Conservation (phyloP, 2,113 vertebrate species). For the Rhynchomys soricoides region DNA sequence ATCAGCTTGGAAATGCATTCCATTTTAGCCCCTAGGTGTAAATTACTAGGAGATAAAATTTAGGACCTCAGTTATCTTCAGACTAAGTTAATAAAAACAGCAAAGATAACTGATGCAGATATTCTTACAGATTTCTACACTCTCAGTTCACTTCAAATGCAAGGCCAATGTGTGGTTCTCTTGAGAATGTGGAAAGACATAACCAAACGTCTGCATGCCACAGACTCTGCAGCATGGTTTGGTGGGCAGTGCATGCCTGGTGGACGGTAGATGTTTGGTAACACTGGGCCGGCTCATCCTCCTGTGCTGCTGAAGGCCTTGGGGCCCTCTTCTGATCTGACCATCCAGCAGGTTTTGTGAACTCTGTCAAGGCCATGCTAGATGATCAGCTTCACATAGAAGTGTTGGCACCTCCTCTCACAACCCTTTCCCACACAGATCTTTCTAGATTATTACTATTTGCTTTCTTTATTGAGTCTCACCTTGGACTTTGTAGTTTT, state of each 20-base stretch:
- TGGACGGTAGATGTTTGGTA: not conserved
- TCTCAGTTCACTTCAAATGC: not conserved
- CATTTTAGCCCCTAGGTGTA: conserved; percentile 25
- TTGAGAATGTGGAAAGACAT: not conserved
- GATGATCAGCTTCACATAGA: not conserved
- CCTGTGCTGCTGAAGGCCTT: no score
- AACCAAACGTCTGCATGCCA: not conserved
- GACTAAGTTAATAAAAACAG: not conserved
- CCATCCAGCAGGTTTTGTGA: not conserved
- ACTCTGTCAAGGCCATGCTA: not conserved
- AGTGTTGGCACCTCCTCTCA: not conserved
- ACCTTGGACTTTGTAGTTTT: not conserved
- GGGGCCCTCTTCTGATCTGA: not conserved
- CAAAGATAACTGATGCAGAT: not conserved
- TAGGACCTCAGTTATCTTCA: not conserved
- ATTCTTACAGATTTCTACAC: conserved; percentile 30
- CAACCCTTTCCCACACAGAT: not conserved
- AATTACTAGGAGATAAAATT: conserved; percentile 37
- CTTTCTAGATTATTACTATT: not conserved
- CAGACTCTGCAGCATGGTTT: not conserved
- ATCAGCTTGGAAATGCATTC: conserved; percentile 91
- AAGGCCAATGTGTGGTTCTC: not conserved
- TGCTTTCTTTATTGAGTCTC: not conserved
- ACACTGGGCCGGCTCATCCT: not conserved
- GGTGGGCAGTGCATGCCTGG: not conserved